Evolutionary conservation across 35 echinoderm and acorn worm species (phyloP).

Genomic region (Anneissia japonica): DNA sequence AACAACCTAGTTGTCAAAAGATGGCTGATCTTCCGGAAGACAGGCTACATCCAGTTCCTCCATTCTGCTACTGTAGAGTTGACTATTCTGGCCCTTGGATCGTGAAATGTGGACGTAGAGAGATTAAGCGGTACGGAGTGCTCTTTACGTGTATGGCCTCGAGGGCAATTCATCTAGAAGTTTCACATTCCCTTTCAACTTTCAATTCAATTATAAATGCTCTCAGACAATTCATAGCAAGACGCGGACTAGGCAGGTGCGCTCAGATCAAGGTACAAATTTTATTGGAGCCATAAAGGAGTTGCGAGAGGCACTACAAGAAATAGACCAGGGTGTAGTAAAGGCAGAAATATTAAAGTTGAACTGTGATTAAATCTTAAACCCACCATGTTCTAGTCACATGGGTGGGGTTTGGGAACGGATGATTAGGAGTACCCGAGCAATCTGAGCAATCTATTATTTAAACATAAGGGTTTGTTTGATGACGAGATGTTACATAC

Average conservation of each 20-base stretch:
- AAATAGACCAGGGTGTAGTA: slow-evolving; percentile 33
- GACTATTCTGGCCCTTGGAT: slow-evolving; percentile 25
- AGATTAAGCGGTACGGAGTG: slow-evolving; percentile 46
- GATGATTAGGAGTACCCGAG: neutral
- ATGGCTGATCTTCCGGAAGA: too few species aligned
- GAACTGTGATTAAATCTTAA: slow-evolving; percentile 62
- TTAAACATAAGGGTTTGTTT: slow-evolving; percentile 13
- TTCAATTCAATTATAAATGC: slow-evolving; percentile 42
- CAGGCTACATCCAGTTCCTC: slow-evolving; percentile 6
- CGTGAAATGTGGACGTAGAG: slow-evolving; percentile 20
- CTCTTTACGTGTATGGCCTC: slow-evolving; percentile 52
- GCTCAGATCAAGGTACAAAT: slow-evolving; percentile 44
- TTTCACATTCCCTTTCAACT: neutral
- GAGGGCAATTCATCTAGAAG: slow-evolving; percentile 34
- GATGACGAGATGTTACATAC: slow-evolving; percentile 49
- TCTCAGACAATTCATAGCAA: slow-evolving; percentile 19
- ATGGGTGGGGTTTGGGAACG: neutral
- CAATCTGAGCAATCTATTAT: neutral
- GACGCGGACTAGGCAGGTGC: slow-evolving; percentile 39
- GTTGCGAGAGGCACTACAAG: slow-evolving; percentile 1
- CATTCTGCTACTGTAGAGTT: slow-evolving; percentile 16
- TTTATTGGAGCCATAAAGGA: slow-evolving; percentile 55
- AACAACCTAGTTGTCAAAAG: too few species aligned
- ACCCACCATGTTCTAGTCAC: slow-evolving; percentile 44
- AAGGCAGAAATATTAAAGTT: slow-evolving; percentile 22